A percentile compares a stretch with the other conserved stretches of the same genome.
Conservation (phyloP, 2,113 vertebrate species). For the Microcebus ravelobensis region DNA sequence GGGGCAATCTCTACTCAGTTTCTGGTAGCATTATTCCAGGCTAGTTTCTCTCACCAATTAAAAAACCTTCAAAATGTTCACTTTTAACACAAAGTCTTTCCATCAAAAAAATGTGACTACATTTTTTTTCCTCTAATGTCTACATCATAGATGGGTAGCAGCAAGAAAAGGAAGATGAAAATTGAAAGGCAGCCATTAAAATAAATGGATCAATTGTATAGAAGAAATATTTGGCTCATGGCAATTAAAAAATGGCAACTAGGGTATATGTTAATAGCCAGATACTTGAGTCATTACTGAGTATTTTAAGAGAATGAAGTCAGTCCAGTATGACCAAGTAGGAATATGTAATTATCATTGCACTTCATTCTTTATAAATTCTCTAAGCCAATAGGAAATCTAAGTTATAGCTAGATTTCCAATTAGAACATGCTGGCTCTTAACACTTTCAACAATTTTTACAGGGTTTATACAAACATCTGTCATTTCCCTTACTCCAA, state of each 20-base stretch:
- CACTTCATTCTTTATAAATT: conserved; percentile 54
- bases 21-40: conserved; percentile 49
- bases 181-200: conserved; percentile 62
- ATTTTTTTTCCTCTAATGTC: not conserved
- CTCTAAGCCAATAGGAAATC: not conserved
- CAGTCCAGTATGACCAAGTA: not conserved
- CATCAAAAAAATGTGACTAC: not conserved
- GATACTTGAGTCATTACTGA: not conserved
- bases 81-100: conserved; percentile 30
- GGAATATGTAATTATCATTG: not conserved
- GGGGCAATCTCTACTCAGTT: conserved; percentile 38
- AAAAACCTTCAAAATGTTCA: conserved; percentile 44
- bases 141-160: conserved; percentile 56
- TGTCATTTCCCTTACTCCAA: not conserved
- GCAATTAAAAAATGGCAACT: conserved; percentile 64
- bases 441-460: conserved; percentile 26
- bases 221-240: conserved; percentile 64
- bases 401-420: not conserved
- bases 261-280: not conserved
- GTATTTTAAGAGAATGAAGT: conserved; percentile 34
- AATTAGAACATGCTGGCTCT: not conserved
- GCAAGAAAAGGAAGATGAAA: conserved; percentile 52
- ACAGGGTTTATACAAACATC: not conserved
- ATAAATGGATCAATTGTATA: conserved; percentile 40
- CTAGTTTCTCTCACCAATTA: conserved; percentile 28